A percentile compares a stretch with the other conserved stretches of the same genome.
Evolutionary conservation across 2,113 vertebrate genomes (phyloP).

Genomic region (Maccullochella peelii): DNA sequence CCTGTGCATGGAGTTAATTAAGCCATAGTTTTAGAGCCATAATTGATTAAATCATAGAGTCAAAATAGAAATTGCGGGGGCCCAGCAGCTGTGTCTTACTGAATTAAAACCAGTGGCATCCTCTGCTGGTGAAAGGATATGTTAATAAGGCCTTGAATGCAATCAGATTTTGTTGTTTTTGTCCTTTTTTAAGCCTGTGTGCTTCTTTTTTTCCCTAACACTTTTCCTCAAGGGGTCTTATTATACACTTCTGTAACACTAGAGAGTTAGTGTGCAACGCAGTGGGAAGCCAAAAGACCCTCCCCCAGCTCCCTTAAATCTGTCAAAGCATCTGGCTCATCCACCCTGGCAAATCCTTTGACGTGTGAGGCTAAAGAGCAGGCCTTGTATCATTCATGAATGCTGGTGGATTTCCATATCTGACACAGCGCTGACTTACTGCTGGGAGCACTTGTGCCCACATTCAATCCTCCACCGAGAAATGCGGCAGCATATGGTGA

Average conservation of each 20-base stretch:
- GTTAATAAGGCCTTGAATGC: constrained; percentile 80
- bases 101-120: constrained; percentile 81
- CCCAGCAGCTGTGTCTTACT: constrained; percentile 78
- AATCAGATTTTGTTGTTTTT: constrained; percentile 83
- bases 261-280: constrained; percentile 78
- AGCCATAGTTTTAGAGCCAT: constrained; percentile 80
- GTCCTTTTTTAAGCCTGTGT: constrained; percentile 71
- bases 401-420: constrained; percentile 84
- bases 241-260: constrained; percentile 85
- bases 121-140: constrained; percentile 78
- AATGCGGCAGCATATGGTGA: constrained; percentile 73
- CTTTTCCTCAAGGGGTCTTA: constrained; percentile 86
- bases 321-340: constrained; percentile 86
- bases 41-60: constrained; percentile 83
- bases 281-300: constrained; percentile 77
- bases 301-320: constrained; percentile 81
- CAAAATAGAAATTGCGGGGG: constrained; percentile 79
- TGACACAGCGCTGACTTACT: constrained; percentile 74
- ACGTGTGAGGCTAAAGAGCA: constrained; percentile 81
- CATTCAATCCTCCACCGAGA: constrained; percentile 67
- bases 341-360: constrained; percentile 82
- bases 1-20: constrained; percentile 82
- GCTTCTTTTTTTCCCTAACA: constrained; percentile 68
- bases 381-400: constrained; percentile 83
- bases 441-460: constrained; percentile 75